phyloP scores from a whole-genome alignment of 2,888 invertebrate genomes.

The Hydropsyche betteni region DNA sequence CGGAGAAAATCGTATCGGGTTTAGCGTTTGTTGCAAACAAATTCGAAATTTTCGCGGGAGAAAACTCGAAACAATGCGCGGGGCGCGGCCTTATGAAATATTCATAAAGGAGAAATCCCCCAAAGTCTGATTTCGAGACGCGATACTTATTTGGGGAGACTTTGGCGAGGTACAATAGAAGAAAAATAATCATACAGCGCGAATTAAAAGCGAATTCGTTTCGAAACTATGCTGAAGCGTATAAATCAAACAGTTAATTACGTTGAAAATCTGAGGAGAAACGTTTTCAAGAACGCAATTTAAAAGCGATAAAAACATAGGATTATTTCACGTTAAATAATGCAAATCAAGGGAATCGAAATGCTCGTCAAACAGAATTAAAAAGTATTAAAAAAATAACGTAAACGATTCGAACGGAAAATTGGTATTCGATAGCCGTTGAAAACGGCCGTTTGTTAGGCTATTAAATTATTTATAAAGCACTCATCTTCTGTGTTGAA shows the following conservation, averaged over 20 bases:
- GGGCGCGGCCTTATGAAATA: slow-evolving; percentile 44
- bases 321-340: too few relatives aligned
- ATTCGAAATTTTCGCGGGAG: slow-evolving; percentile 24
- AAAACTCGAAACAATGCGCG: slow-evolving; percentile 27
- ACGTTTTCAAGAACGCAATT: too few relatives aligned
- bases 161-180: not conserved
- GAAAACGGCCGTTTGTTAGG: too few relatives aligned
- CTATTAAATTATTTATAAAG: too few relatives aligned
- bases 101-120: slow-evolving; percentile 45
- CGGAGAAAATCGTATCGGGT: not conserved
- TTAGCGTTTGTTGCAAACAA: not conserved
- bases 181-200: not conserved
- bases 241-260: too few relatives aligned
- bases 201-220: too few relatives aligned
- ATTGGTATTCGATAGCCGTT: too few relatives aligned
- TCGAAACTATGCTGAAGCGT: too few relatives aligned
- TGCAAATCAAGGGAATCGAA: too few relatives aligned
- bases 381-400: slow-evolving; percentile 2
- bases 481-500: too few relatives aligned
- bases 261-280: too few relatives aligned
- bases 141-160: slow-evolving; percentile 33
- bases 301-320: too few relatives aligned
- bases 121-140: slow-evolving; percentile 34
- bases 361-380: slow-evolving; percentile 20
- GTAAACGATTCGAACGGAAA: not conserved